phyloP scores from a whole-genome alignment of 2,113 vertebrate genomes.

The Menidia beryllina region DNA sequence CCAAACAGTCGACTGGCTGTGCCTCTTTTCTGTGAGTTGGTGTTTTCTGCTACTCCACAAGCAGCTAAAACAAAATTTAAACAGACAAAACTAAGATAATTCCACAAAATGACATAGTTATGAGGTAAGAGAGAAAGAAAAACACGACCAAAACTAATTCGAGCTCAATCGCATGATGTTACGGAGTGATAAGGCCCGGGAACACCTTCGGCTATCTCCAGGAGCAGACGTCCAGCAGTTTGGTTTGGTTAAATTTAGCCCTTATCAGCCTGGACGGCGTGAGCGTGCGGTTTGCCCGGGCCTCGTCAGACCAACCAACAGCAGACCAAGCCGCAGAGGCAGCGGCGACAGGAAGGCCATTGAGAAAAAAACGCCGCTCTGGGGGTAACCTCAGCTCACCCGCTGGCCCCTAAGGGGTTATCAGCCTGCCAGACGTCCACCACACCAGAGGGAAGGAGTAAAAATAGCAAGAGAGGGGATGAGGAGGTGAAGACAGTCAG shows the following conservation, averaged over 20 bases:
- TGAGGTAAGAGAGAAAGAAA: not conserved
- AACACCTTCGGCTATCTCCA: not conserved
- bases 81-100: not conserved
- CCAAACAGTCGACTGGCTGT: not conserved
- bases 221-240: constrained; percentile 16
- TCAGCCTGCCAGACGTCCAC: constrained; percentile 37
- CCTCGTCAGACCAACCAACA: constrained; percentile 54
- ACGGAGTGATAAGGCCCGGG: too few species aligned
- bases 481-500: constrained; percentile 20
- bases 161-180: too few species aligned
- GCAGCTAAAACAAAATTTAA: not conserved
- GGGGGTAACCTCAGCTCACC: constrained; percentile 56
- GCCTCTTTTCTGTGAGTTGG: not conserved
- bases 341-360: constrained; percentile 38
- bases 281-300: constrained; percentile 48
- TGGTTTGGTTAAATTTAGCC: constrained; percentile 68
- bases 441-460: constrained; percentile 37
- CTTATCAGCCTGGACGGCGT: constrained; percentile 71
- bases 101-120: not conserved
- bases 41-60: not conserved
- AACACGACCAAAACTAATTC: not conserved
- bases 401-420: constrained; percentile 42
- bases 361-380: constrained; percentile 42
- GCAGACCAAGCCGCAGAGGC: constrained; percentile 61
- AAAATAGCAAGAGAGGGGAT: constrained; percentile 29